These are phyloP conservation scores for Brachionus rotundiformis DNA, from an alignment of 1,140 invertebrate species.

Conservation along the genomic window DNA sequence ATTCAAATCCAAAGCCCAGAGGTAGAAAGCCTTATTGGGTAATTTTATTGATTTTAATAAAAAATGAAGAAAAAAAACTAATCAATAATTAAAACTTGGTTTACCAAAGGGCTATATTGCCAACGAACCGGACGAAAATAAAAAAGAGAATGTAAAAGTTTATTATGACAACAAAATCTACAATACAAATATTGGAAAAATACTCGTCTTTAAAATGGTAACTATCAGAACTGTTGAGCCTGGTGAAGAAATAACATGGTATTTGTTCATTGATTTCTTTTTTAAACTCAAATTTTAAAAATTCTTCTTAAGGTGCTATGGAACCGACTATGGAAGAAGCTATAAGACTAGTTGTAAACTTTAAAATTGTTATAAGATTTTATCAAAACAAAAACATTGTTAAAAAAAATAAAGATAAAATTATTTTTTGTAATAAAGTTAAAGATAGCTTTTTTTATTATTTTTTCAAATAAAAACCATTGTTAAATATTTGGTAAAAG, in stretches of 20 bases:
- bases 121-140: background rate
- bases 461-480: too few relatives aligned
- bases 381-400: background rate
- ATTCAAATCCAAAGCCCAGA: slow-evolving; percentile 5
- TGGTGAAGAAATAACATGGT: background rate
- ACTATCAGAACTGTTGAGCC: background rate
- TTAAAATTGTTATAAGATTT: too few relatives aligned
- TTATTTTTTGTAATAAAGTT: background rate
- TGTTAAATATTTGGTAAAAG: too few relatives aligned
- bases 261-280: too few relatives aligned
- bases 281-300: background rate
- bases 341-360: background rate
- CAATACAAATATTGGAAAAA: background rate
- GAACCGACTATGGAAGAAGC: background rate
- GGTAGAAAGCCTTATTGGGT: slow-evolving; percentile 15
- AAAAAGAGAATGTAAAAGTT: background rate
- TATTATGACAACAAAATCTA: background rate
- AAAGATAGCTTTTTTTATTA: too few relatives aligned
- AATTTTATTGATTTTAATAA: too few relatives aligned
- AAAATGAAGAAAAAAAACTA: too few relatives aligned
- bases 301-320: background rate
- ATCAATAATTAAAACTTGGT: too few relatives aligned
- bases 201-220: background rate
- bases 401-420: too few relatives aligned
- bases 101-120: background rate